These are phyloP conservation scores for Herminia tarsipennalis DNA, from an alignment of 2,888 invertebrate genomes.

Conservation along the genomic window DNA sequence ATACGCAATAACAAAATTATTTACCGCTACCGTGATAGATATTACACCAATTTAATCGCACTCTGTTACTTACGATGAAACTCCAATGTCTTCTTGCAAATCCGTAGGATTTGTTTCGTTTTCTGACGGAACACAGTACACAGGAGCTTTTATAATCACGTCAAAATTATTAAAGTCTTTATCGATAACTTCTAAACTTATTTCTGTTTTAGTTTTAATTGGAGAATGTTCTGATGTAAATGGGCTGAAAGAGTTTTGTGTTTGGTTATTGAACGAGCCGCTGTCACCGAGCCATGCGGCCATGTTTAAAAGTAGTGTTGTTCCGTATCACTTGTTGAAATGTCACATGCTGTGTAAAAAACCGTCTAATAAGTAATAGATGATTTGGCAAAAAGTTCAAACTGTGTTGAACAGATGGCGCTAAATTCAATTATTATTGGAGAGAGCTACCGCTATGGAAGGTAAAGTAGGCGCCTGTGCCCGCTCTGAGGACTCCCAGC, in stretches of 20 bases:
- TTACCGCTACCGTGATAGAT: slow-evolving; percentile 2
- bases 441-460: slow-evolving; percentile 58
- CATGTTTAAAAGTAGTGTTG: slow-evolving; percentile 65
- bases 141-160: slow-evolving; percentile 38
- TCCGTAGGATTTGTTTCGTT: slow-evolving; percentile 52
- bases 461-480: slow-evolving; percentile 64
- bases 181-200: slow-evolving; percentile 37
- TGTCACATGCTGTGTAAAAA: too few species aligned
- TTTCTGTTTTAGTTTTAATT: slow-evolving; percentile 33
- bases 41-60: slow-evolving; percentile 8
- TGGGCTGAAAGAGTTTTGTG: slow-evolving; percentile 30
- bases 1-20: slow-evolving; percentile 19
- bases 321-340: slow-evolving; percentile 23
- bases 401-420: slow-evolving; percentile 62
- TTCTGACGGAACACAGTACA: slow-evolving; percentile 51
- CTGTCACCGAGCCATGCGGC: slow-evolving; percentile 75
- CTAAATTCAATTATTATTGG: slow-evolving; percentile 49
- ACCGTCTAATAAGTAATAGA: slow-evolving; percentile 23
- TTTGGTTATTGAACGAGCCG: slow-evolving; percentile 43
- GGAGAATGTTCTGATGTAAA: slow-evolving; percentile 39
- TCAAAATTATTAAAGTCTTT: slow-evolving; percentile 39
- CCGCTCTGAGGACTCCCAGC: slow-evolving; percentile 73
- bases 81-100: slow-evolving; percentile 44
- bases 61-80: slow-evolving; percentile 54
- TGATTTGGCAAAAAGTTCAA: slow-evolving; percentile 23